phyloP scores from a whole-genome alignment of 1,140 invertebrate genomes.

The Drosophila murphyi region DNA sequence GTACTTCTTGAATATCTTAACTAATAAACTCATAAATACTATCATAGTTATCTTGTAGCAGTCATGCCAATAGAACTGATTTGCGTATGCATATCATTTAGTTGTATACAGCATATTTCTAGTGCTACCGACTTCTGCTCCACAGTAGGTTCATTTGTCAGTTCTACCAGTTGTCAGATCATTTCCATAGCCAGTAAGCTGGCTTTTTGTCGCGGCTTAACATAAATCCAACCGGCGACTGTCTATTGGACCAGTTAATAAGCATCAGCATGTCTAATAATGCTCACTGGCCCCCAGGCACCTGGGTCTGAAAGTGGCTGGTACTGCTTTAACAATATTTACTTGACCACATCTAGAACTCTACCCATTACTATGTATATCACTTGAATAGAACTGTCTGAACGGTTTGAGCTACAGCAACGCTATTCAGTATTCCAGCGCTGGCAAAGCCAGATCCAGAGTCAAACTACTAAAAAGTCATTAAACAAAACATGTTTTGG shows the following conservation, averaged over 20 bases:
- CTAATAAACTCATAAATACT: slow-evolving; percentile 2
- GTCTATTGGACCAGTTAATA: slow-evolving; percentile 68
- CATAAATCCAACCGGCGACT: slow-evolving; percentile 17
- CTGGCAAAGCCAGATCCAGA: slow-evolving; percentile 10
- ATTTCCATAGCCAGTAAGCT: slow-evolving; percentile 47
- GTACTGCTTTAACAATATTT: slow-evolving; percentile 53
- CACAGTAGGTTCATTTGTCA: slow-evolving; percentile 39
- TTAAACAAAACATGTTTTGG: slow-evolving; percentile 79
- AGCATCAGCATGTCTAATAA: slow-evolving; percentile 63
- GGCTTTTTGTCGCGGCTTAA: slow-evolving; percentile 44
- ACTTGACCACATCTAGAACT: slow-evolving; percentile 9
- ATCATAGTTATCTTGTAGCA: background rate
- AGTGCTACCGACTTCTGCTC: slow-evolving; percentile 5
- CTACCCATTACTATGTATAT: background rate
- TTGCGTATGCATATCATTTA: slow-evolving; percentile 20
- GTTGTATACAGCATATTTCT: background rate
- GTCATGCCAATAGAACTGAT: background rate
- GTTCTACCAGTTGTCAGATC: slow-evolving; percentile 48
- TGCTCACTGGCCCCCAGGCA: slow-evolving; percentile 53
- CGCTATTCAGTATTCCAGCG: slow-evolving; percentile 33
- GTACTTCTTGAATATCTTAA: background rate
- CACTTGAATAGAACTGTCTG: slow-evolving; percentile 2
- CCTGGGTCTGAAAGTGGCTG: slow-evolving; percentile 41
- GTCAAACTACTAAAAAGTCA: slow-evolving; percentile 74
- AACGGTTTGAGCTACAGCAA: background rate